Conservation (phyloP, 2,113 vertebrate genomes). For the Stegastes partitus region DNA sequence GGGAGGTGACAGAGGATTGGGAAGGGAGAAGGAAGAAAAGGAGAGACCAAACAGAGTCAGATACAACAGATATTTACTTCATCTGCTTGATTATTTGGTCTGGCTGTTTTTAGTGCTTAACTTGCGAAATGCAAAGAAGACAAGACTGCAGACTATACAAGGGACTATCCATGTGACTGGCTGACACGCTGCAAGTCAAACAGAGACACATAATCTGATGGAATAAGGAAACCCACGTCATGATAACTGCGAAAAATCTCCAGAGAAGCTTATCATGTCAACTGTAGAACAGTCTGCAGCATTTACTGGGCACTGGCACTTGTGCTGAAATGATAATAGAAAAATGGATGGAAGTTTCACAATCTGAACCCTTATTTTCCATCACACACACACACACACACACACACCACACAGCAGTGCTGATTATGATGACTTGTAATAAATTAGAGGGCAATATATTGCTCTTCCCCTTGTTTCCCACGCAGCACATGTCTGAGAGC, state of each 20-base stretch:
- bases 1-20: conserved; percentile 23
- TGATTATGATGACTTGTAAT: conserved; percentile 51
- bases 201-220: neutral
- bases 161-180: neutral
- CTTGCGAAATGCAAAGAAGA: neutral
- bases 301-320: conserved; percentile 3
- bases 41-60: neutral
- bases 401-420: conserved; percentile 14
- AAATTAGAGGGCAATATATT: conserved; percentile 53
- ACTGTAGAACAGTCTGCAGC: neutral
- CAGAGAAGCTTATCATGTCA: too few relatives aligned
- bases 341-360: neutral
- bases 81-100: neutral
- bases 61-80: neutral
- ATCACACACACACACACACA: neutral
- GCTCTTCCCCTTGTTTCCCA: conserved; percentile 62
- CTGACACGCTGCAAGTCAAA: conserved; percentile 3
- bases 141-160: neutral
- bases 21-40: neutral
- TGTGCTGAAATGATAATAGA: conserved; percentile 12
- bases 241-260: neutral
- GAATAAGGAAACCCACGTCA: neutral
- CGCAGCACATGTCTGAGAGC: conserved; percentile 63
- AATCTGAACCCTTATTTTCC: neutral
- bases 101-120: neutral